Percentiles rank a stretch among this genome's conserved stretches.
phyloP scores from a whole-genome alignment of 2,888 invertebrate species.

The Acanthosepion pharaonis region DNA sequence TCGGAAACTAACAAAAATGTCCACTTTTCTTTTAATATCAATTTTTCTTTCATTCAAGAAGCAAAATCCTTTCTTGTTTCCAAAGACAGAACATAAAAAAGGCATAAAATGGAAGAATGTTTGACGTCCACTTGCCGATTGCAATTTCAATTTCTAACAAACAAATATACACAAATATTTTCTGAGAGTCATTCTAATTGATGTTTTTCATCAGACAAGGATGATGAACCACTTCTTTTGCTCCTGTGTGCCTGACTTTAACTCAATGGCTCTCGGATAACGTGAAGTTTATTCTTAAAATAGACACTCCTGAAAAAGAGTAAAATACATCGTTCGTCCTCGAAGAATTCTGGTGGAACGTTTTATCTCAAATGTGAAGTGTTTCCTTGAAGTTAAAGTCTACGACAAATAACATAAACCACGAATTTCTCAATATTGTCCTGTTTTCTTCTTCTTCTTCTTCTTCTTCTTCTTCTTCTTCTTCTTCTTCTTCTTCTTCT shows the following conservation, averaged over 20 bases:
- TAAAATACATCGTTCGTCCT: neutral
- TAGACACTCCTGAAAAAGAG: neutral
- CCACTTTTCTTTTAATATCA: no score
- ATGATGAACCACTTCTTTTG: neutral
- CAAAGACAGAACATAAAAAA: no score
- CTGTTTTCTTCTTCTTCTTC: no score
- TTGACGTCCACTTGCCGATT: neutral
- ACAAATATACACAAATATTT: neutral
- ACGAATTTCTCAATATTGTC: neutral
- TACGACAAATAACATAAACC: neutral
- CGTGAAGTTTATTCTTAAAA: neutral
- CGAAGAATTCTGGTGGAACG: neutral
- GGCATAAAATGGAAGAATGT: no score
- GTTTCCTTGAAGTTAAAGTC: neutral
- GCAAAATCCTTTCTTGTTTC: no score
- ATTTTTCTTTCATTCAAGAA: no score
- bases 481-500: no score
- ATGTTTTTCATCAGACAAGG: no score
- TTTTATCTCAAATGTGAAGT: neutral
- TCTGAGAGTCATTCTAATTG: neutral
- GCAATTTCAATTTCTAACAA: neutral
- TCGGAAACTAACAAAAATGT: no score
- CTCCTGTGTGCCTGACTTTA: neutral
- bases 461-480: no score
- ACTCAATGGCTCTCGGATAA: neutral